phyloP scores from a whole-genome alignment of 2,113 vertebrate species.

The Scomber scombrus region DNA sequence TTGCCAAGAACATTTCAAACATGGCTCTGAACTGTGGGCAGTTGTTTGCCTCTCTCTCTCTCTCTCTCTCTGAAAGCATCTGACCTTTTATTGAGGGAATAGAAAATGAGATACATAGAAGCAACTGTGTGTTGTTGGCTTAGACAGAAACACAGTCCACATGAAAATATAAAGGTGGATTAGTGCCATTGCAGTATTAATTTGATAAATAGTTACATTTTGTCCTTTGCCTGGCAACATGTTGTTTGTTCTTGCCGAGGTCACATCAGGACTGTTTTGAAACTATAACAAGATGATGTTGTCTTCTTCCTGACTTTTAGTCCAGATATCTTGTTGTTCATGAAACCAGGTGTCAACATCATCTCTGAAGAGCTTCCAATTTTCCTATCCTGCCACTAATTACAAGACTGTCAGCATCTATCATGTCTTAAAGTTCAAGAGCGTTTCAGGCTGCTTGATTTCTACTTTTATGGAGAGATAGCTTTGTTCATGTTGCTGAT shows the following conservation, averaged over 20 bases:
- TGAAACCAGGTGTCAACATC: conserved; percentile 10
- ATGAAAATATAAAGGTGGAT: neutral
- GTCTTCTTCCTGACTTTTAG: neutral
- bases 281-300: neutral
- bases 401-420: conserved; percentile 1
- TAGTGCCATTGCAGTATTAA: neutral
- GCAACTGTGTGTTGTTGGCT: neutral
- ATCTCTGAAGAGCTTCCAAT: conserved; percentile 15
- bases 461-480: conserved; percentile 18
- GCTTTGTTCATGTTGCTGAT: conserved; percentile 26
- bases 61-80: neutral
- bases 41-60: neutral
- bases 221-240: neutral
- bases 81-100: conserved; percentile 1
- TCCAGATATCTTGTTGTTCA: neutral
- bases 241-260: neutral
- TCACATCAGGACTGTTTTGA: neutral
- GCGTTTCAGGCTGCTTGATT: conserved; percentile 1
- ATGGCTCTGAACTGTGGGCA: conserved; percentile 5
- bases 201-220: neutral
- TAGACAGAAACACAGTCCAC: neutral
- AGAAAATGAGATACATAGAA: neutral
- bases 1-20: conserved; percentile 21
- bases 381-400: conserved; percentile 10
- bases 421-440: conserved; percentile 35